Base-by-base conservation (phyloP, 2,113 vertebrate species). In the Brachypodius melanocephalos region DNA sequence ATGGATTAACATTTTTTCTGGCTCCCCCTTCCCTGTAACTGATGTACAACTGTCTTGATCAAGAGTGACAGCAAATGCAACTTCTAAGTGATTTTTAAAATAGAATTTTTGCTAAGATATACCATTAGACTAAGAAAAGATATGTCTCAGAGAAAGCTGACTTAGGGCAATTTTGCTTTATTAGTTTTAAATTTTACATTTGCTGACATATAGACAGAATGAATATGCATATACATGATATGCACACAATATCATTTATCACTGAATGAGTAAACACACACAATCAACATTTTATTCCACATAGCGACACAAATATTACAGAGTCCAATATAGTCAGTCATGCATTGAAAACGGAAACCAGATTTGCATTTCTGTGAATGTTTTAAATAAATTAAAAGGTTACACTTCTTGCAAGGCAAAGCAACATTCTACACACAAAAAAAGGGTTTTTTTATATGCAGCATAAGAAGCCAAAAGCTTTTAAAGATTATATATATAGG, bases 51-150 rank as follows among this genome's bases (percentile, higher is more conserved):
- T 52, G 45, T 34, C 42, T 69, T 69, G 34, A 76, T 89, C 38
- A 58, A 95, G 89, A 69, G 26, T 73, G 87, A 91, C 69, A 85
- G 87, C 51, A 91, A 94, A 87, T 66, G 12, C 48, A 91, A 80
- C 21, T 55, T 76, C 34, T 51, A 63, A 89, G 85, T 76, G 1
- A 82, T 58, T 91, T 81, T 82, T 69, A 18, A 75, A 67, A 71
- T 9, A 66, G 19, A 85, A 36, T 73, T 88, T 58, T 65, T 85
- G 34, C 43, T 54, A 85, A 52, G 52, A 62, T 68, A 63, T 11
- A 13, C 25, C 73, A 81, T 75, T 92, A 72, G 83, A 25, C 26
- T 48, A 88, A 54, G 61, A 73, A 63, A 85, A 67, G 29, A 62
- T 32, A 59, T 1, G 21, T 52, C 62, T 49, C 12, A 36, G 0